These are phyloP conservation scores for Hirtodrosophila cameraria DNA, from an alignment of 2,888 invertebrate species.

Conservation along the genomic window DNA sequence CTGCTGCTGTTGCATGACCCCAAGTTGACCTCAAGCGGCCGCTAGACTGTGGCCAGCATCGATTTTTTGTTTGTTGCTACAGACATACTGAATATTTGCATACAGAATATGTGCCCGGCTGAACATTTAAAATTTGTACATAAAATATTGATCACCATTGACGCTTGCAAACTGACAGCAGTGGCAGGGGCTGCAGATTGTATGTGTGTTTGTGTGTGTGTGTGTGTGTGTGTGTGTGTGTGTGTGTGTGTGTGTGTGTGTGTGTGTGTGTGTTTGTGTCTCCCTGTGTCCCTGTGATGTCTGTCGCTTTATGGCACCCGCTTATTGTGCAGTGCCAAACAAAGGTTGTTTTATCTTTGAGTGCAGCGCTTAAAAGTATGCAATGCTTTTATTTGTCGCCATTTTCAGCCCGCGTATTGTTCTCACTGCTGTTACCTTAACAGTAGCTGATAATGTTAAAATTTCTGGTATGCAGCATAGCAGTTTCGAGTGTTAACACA, in stretches of 20 bases:
- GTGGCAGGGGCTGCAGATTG: too few relatives aligned
- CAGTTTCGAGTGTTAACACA: too few relatives aligned
- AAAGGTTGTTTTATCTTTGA: constrained; percentile 43
- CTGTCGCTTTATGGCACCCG: constrained; percentile 48
- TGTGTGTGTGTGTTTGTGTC: constrained; percentile 38
- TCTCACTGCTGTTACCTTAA: too few relatives aligned
- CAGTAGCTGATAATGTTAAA: too few relatives aligned
- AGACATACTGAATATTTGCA: constrained; percentile 21
- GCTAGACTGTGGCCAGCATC: constrained; percentile 47
- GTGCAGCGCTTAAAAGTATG: constrained; percentile 51
- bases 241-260: constrained; percentile 1
- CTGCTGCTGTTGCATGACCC: constrained; percentile 51
- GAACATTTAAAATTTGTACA: constrained; percentile 64
- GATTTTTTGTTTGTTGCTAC: constrained; percentile 52
- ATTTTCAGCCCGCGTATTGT: not conserved
- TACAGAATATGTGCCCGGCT: constrained; percentile 15
- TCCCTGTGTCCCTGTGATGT: constrained; percentile 39
- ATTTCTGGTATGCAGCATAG: too few relatives aligned
- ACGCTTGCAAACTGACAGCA: constrained; percentile 34
- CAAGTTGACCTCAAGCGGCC: constrained; percentile 65
- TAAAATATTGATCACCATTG: constrained; percentile 73
- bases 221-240: constrained; percentile 16
- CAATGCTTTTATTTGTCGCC: constrained; percentile 31
- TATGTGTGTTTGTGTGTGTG: constrained; percentile 46
- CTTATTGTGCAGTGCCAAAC: constrained; percentile 30